These are phyloP conservation scores for Eutolmus rufibarbis DNA, from an alignment of 2,888 invertebrate species.

Conservation along the genomic window DNA sequence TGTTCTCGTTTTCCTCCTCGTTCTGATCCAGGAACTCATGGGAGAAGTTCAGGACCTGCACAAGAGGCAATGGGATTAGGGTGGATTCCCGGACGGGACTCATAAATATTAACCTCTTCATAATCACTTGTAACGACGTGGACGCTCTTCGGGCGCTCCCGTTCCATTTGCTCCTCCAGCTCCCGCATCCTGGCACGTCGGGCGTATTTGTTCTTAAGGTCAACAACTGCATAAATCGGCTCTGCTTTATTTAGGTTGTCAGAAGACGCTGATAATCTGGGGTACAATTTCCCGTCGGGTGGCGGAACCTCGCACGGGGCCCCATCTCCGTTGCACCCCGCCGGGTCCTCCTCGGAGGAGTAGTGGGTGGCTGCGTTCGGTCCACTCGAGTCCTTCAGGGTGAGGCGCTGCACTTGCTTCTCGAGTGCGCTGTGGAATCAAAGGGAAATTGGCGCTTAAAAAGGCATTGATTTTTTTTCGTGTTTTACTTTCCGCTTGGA, in stretches of 20 bases:
- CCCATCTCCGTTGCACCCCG: slow-evolving; percentile 21
- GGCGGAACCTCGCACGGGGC: not conserved
- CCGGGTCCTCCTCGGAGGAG: not conserved
- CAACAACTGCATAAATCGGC: slow-evolving; percentile 57
- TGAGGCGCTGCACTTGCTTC: slow-evolving; percentile 53
- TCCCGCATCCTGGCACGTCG: slow-evolving; percentile 51
- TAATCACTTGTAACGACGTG: slow-evolving; percentile 51
- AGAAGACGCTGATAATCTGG: slow-evolving; percentile 45
- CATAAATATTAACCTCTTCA: slow-evolving; percentile 51
- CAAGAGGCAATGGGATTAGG: slow-evolving; percentile 21
- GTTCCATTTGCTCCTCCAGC: slow-evolving; percentile 47
- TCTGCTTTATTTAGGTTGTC: slow-evolving; percentile 49
- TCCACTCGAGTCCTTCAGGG: slow-evolving; percentile 51
- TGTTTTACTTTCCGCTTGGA: not conserved
- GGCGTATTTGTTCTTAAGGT: slow-evolving; percentile 56
- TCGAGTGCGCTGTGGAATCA: slow-evolving; percentile 47
- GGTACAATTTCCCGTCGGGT: slow-evolving; percentile 24
- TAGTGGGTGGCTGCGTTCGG: not conserved
- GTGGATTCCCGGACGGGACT: not conserved
- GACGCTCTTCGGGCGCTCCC: slow-evolving; percentile 48
- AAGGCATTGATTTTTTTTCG: not conserved
- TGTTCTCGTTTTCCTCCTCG: slow-evolving; percentile 54
- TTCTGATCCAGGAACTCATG: slow-evolving; percentile 45
- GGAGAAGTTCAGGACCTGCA: slow-evolving; percentile 52
- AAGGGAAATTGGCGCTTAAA: slow-evolving; percentile 19